Base-by-base conservation (phyloP, 2,797 vertebrate genomes). In the Ambastaia sidthimunki region DNA sequence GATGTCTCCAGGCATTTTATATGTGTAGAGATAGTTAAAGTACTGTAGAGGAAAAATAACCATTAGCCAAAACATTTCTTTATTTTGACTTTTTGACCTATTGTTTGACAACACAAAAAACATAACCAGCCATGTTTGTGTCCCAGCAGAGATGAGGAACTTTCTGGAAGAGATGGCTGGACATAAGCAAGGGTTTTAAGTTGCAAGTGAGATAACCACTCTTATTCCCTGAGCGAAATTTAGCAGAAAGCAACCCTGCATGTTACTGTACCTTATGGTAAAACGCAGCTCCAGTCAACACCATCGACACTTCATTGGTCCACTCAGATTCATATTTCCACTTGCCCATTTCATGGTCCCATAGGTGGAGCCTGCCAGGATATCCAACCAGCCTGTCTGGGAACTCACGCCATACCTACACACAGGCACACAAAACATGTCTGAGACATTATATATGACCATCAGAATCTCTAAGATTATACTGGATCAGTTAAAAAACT, bases 231-330 rank as follows among this genome's bases (percentile, higher is more conserved):
- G 41, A 66, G 16, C 3, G 25, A 77, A 41, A 10, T 44, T 44
- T 11, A 44, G 41, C 41, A 9, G 41, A 44, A 44, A 44, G 41
- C 10, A 44, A 44, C 41, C 41, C 47, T 59, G 37, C 9, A 75
- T 4, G 47, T 0, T 23, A 44, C 9, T 15, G 74, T 85, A 98
- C 98, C 96, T 99, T 99, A 90, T 99, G 98, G 87, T 99, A 99
- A 89, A 99, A 99, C 0, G 98, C 98, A 10, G 97, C 98, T 63
- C 98, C 98, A 0, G 98, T 99, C 60, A 99, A 93, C 74, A 99
- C 98, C 98, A 99, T 99, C 47, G 98, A 99, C 62, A 99, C 98
- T 89, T 99, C 98, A 1, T 99, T 99, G 68, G 98, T 99, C 97
- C 98, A 99, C 86, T 99, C 98, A 0, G 98, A 99, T 88, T 99